Base-by-base conservation (phyloP, 2,113 vertebrate genomes). In the Regulus satrapa region DNA sequence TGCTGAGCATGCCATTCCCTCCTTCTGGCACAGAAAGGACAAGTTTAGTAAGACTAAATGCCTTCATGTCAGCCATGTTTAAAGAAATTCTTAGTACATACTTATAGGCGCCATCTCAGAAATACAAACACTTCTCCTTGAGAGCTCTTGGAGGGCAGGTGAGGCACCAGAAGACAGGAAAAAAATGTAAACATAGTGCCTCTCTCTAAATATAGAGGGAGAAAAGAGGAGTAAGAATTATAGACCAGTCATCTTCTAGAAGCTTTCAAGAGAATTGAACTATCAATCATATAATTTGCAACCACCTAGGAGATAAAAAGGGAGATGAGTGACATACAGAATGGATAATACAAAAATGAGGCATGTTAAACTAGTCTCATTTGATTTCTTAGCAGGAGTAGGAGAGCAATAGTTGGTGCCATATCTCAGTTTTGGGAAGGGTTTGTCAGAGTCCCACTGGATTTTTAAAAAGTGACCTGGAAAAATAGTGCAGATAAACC, bases 131-230 rank as follows among this genome's bases (percentile, higher is more conserved):
- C 36, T 93, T 94, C 83, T 94, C n/a, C 75, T 86, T 80, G 88
- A 94, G 90, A 89, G 85, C 58, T 64, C 71, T 61, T n/a, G 58
- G 81, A 94, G 92, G 74, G 82, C 92, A 95, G 89, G 92, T 92
- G 80, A 87, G 80, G 84, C 91, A 89, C 80, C 84, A 94, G 85
- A 74, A 87, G 56, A 49, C 61, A 38, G 15, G 43, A 3, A 14
- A 88, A 88, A 73, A 89, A 85, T 79, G 90, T 89, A 94, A 93
- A 94, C 78, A 56, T 31, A 48, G 73, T 66, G 31, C 52, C 61
- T 88, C 19, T 75, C 62, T 85, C 68, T 92, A 89, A 94, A 92
- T 79, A 92, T 45, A 83, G 88, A 89, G 24, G 64, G 61, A 74
- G 38, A 74, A 86, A 83, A 59, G 59, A 95, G 45, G 88, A 85